Base-by-base conservation (phyloP, 2,113 vertebrate species). In the Nibea coibor region DNA sequence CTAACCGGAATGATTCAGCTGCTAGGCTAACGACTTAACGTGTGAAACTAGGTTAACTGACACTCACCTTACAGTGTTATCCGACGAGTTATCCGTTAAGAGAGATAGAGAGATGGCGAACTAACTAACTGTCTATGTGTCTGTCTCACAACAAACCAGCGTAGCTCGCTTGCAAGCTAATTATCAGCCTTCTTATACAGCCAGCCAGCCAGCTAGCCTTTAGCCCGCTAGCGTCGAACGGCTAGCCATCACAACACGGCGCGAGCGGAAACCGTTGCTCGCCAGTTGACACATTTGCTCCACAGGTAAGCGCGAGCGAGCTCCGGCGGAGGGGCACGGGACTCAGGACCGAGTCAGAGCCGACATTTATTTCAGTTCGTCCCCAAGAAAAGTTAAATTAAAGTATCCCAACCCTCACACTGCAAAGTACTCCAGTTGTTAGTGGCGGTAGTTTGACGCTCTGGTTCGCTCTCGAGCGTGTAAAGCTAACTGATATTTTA, bases 231-330 rank as follows among this genome's bases (percentile, higher is more conserved):
- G 82, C 77, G 43, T 63, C 43, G 15, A 4, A 6, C 73, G 50
- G 76, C 89, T 90, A 90, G 81, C 89, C 81, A 86, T 83, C 86
- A 89, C 82, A 93, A 90, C 90, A 89, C 74, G 2, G 82, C 69
- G 57, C 81, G 68, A 82, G 80, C 75, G 86, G 87, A 92, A 89
- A 89, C 82, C 84, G 84, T 76, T 80, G 69, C 62, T 50, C 28
- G 82, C 54, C 83, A 19, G 45, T 61, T 31, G 53, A 87, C 74
- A 81, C 82, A 72, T 74, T 77, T 54, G 22, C 73, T 80, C 68
- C 80, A 65, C 82, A 68, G 83, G 88, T 82, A 26, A 81, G 14
- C 17, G 9, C 26, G 2, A 68, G 2, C 45, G 22, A 14, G 35
- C 35, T 39, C 35, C 35, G 35, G 35, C 8, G 35, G 35, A 35